Evolutionary conservation across 1,140 invertebrate species (phyloP).

Genomic region (Tachypleus tridentatus): DNA sequence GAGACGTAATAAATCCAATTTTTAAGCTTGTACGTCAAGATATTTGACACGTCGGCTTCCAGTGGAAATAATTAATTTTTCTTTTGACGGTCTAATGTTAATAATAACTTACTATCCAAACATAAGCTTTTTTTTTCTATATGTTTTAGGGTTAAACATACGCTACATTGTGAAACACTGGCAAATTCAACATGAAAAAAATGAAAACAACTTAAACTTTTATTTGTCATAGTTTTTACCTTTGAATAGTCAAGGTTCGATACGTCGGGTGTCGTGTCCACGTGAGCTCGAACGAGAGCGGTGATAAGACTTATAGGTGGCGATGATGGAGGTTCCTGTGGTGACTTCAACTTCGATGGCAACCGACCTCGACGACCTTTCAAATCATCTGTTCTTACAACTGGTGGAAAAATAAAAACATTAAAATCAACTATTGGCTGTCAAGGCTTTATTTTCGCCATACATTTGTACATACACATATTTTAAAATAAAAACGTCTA

Average conservation of each 20-base stretch:
- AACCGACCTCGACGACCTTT: conserved; percentile 89
- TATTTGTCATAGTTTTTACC: conserved; percentile 31
- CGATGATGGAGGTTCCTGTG: conserved; percentile 81
- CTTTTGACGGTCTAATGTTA: too few species aligned
- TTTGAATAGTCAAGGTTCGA: conserved; percentile 81
- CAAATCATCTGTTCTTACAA: conserved; percentile 86
- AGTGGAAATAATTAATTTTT: too few species aligned
- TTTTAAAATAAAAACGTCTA: too few species aligned
- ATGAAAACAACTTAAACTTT: conserved; percentile 1
- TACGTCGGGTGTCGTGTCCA: conserved; percentile 86
- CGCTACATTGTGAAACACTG: too few species aligned
- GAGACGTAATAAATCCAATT: not conserved
- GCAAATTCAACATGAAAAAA: not conserved
- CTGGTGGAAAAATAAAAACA: conserved; percentile 30
- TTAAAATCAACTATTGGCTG: too few species aligned
- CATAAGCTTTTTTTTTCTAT: not conserved
- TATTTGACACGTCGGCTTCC: too few species aligned
- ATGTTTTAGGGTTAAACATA: too few species aligned
- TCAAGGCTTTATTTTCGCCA: too few species aligned
- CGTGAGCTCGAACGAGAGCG: conserved; percentile 78
- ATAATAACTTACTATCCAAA: not conserved
- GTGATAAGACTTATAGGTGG: conserved; percentile 87
- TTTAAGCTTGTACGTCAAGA: not conserved
- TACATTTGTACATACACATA: too few species aligned
- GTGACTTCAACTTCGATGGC: conserved; percentile 93